Percentiles rank a stretch among this genome's conserved stretches.
These are phyloP conservation scores for Montifringilla adamsi DNA, from an alignment of 2,113 vertebrate species.

Conservation along the genomic window DNA sequence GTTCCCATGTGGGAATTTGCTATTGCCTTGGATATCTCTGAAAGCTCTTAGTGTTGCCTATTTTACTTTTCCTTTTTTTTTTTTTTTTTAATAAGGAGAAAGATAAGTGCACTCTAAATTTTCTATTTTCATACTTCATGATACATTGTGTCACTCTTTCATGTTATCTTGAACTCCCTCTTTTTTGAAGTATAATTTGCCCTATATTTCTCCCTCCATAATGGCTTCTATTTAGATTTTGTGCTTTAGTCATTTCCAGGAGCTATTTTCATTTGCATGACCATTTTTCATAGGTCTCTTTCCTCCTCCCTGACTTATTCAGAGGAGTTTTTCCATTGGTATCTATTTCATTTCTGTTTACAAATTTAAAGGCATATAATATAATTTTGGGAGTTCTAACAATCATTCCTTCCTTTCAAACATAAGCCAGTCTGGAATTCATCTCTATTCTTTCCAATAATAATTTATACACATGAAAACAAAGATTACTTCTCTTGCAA, in stretches of 20 bases:
- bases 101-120: background rate
- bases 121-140: background rate
- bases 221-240: background rate
- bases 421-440: background rate
- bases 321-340: background rate
- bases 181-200: background rate
- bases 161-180: background rate
- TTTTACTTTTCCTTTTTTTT: fast-evolving
- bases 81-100: background rate
- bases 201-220: background rate
- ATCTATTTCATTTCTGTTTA: background rate
- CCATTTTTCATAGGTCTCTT: background rate
- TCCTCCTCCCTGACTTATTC: background rate
- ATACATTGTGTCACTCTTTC: background rate
- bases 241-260: background rate
- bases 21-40: background rate
- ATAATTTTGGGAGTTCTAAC: background rate
- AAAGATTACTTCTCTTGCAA: background rate
- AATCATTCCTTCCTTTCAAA: background rate
- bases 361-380: background rate
- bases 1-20: background rate
- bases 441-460: background rate
- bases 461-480: background rate
- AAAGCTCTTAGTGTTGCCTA: background rate
- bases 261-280: background rate